These are phyloP conservation scores for Bimastos eiseni DNA, from an alignment of 2,888 invertebrate genomes.

Conservation along the genomic window DNA sequence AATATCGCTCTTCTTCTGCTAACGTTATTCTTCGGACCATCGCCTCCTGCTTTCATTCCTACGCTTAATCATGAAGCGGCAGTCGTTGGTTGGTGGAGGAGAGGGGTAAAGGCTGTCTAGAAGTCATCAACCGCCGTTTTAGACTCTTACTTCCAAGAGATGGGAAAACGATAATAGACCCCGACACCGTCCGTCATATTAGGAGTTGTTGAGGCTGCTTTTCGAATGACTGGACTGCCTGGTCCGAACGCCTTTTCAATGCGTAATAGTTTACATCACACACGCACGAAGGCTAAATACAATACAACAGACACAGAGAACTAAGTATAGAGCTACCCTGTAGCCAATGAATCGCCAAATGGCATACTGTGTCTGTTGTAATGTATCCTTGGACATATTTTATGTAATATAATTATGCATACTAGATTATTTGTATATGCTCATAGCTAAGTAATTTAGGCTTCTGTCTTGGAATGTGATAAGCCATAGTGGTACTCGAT, in stretches of 20 bases:
- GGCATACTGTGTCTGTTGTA: too few species aligned
- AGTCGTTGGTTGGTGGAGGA: background rate
- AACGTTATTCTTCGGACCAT: background rate
- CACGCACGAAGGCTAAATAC: background rate
- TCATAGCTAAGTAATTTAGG: too few species aligned
- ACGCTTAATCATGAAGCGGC: background rate
- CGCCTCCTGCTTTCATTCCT: background rate
- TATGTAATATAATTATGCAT: background rate
- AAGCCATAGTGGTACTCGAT: too few species aligned
- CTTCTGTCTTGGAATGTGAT: too few species aligned
- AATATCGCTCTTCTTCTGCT: background rate
- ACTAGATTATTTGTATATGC: too few species aligned
- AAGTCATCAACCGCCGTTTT: background rate
- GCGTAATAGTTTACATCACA: conserved; percentile 5
- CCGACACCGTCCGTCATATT: background rate
- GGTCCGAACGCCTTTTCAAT: background rate
- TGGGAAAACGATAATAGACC: background rate
- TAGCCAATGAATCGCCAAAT: too few species aligned
- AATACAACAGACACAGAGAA: too few species aligned
- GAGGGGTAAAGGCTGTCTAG: background rate
- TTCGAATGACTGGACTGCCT: background rate
- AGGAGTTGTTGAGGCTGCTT: background rate
- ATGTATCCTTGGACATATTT: too few species aligned
- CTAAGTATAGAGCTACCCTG: too few species aligned
- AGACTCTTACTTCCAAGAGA: background rate